Conservation (phyloP, 1,140 invertebrate genomes). For the Brachionus koreanus region DNA sequence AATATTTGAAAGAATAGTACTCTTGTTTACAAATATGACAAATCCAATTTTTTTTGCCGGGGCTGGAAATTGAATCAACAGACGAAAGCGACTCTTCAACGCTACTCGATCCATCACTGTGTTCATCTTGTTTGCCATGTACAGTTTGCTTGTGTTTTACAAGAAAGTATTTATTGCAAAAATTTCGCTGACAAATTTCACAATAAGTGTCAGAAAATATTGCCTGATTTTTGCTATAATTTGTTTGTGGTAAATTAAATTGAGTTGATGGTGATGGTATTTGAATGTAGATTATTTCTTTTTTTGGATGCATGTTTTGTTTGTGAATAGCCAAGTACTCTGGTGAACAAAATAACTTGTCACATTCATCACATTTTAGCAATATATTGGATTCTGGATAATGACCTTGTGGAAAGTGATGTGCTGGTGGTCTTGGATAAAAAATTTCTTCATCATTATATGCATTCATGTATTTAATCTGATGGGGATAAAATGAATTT, state of each 20-base stretch:
- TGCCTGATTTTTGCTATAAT: not conserved
- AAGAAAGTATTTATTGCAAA: conserved; percentile 63
- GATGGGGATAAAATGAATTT: not conserved
- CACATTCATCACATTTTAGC: conserved; percentile 11
- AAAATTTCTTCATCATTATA: not conserved
- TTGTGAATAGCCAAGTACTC: not conserved
- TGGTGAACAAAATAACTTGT: not conserved
- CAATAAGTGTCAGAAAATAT: conserved; percentile 53
- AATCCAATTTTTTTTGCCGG: not conserved
- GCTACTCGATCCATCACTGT: not conserved
- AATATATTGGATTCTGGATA: not conserved
- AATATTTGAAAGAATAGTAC: conserved; percentile 12
- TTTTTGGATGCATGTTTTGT: conserved; percentile 9
- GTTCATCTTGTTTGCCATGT: conserved; percentile 58
- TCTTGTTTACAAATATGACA: conserved; percentile 10
- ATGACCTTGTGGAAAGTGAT: not conserved
- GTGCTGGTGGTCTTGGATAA: not conserved
- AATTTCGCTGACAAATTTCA: conserved; percentile 59
- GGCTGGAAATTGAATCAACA: not conserved
- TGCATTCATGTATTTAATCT: not conserved
- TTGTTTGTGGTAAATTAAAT: not conserved
- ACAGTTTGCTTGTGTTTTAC: conserved; percentile 65
- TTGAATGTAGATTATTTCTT: not conserved
- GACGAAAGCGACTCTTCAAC: not conserved
- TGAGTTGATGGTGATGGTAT: not conserved